These are phyloP conservation scores for Amblyteles armatorius DNA, from an alignment of 2,888 invertebrate species.

Conservation along the genomic window DNA sequence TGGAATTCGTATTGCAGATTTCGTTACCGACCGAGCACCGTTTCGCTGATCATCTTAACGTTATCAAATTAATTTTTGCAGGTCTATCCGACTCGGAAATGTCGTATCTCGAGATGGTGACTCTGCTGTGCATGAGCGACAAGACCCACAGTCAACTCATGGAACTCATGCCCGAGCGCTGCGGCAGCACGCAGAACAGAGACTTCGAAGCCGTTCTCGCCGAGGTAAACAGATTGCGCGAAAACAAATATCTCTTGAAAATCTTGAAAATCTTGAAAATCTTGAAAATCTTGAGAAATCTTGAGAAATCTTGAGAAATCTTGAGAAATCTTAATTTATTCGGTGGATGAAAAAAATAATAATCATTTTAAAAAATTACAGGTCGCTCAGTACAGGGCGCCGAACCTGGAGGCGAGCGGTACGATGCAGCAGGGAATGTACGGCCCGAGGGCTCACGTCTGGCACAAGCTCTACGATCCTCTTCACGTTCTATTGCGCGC, in stretches of 20 bases:
- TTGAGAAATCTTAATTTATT: background rate
- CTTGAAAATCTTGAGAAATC: no score
- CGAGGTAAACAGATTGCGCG: conserved; percentile 85
- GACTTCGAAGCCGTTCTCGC: conserved; percentile 95
- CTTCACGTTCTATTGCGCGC: conserved; percentile 96
- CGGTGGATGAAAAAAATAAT: background rate
- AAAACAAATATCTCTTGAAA: no score
- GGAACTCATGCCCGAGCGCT: conserved; percentile 98
- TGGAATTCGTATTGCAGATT: no score
- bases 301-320: no score
- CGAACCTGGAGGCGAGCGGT: conserved; percentile 93
- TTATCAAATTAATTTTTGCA: conserved; percentile 73
- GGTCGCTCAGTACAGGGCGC: conserved; percentile 95
- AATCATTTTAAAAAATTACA: conserved; percentile 76
- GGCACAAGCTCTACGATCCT: conserved; percentile 97
- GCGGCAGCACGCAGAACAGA: conserved; percentile 95
- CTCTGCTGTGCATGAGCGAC: conserved; percentile 96
- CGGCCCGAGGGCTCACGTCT: conserved; percentile 93
- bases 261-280: background rate
- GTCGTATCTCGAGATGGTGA: conserved; percentile 96
- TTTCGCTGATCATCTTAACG: background rate
- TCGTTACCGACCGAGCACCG: no score
- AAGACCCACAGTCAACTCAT: conserved; percentile 98
- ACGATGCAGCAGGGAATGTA: conserved; percentile 94
- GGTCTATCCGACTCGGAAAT: conserved; percentile 88